phyloP scores from a whole-genome alignment of 2,113 vertebrate species.

The Gadus chalcogrammus region DNA sequence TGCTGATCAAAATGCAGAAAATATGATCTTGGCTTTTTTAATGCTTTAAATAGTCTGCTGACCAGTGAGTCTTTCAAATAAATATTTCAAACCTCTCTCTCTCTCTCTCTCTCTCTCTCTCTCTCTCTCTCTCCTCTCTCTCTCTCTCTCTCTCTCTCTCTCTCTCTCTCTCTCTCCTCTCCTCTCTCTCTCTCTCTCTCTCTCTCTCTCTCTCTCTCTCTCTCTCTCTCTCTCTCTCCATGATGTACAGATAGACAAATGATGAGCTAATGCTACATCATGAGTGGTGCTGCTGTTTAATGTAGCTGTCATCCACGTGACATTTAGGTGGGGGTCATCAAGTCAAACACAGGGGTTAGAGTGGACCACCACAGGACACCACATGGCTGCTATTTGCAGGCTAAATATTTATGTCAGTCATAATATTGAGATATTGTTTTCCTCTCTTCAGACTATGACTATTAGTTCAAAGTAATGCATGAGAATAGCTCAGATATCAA shows the following conservation, averaged over 20 bases:
- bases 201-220: constrained; percentile 15
- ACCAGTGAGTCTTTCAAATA: not conserved
- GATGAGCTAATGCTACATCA: constrained; percentile 42
- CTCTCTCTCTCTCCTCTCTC: constrained; percentile 9
- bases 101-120: constrained; percentile 11
- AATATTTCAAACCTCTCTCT: not conserved
- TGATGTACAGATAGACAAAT: constrained; percentile 1
- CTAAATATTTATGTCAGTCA: too few relatives aligned
- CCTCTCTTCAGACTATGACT: too few relatives aligned
- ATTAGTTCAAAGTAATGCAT: too few relatives aligned
- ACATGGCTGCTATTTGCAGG: too few relatives aligned
- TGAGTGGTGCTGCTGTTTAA: constrained; percentile 48
- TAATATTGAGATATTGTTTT: too few relatives aligned
- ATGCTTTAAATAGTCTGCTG: not conserved
- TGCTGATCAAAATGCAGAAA: not conserved
- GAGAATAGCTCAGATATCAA: too few relatives aligned
- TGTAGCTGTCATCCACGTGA: constrained; percentile 42
- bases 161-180: constrained; percentile 16
- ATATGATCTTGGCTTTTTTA: not conserved
- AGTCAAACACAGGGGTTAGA: not conserved
- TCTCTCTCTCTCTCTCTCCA: constrained; percentile 12
- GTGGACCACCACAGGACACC: not conserved
- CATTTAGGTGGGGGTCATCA: not conserved
- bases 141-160: constrained; percentile 17
- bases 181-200: constrained; percentile 12